Conservation (phyloP, 2,113 vertebrate species). For the Syrmaticus mikado region DNA sequence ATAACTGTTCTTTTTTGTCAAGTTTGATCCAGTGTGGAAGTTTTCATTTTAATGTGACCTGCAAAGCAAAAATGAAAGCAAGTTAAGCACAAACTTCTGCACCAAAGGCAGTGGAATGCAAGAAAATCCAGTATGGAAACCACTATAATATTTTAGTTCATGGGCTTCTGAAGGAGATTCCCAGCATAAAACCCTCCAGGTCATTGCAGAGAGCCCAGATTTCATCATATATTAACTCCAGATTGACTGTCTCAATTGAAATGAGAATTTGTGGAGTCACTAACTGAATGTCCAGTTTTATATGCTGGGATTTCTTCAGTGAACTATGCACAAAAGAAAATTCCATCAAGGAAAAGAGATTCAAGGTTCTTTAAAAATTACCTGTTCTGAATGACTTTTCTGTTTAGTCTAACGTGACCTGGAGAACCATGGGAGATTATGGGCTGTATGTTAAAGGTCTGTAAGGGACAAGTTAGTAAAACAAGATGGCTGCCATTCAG, state of each 20-base stretch:
- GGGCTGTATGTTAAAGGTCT: background rate
- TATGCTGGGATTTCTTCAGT: background rate
- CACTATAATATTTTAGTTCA: background rate
- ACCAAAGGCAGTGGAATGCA: background rate
- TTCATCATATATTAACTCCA: background rate
- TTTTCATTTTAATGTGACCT: slow-evolving; percentile 39
- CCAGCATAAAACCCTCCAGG: background rate
- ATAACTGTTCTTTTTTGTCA: slow-evolving; percentile 9
- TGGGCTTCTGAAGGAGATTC: background rate
- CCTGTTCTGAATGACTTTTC: background rate
- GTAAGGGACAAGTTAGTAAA: background rate
- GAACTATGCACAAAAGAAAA: background rate
- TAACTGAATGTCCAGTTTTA: background rate
- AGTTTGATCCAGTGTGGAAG: background rate
- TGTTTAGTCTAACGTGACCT: background rate
- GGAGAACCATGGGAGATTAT: background rate
- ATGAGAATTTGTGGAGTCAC: background rate
- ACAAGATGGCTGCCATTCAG: background rate
- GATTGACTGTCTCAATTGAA: background rate
- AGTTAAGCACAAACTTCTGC: background rate
- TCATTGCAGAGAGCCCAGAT: background rate
- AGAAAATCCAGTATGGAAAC: background rate
- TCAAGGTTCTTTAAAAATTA: background rate
- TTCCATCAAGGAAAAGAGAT: background rate
- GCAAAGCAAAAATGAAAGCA: background rate